Conservation (phyloP, 2,797 vertebrate genomes). For the Rhabdophis nuchalis region DNA sequence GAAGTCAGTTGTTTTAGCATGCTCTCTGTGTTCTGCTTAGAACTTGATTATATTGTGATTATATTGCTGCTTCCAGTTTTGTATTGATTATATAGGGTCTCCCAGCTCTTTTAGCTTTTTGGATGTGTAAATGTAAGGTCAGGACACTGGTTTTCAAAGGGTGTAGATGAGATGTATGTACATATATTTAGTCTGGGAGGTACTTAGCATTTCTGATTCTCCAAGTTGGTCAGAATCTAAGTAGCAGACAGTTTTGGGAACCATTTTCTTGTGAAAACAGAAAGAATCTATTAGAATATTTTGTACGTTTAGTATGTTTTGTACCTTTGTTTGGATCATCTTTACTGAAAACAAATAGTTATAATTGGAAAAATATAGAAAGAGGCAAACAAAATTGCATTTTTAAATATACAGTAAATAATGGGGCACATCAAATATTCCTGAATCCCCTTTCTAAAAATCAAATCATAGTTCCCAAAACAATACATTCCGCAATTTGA, state of each 20-base stretch:
- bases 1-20: not conserved
- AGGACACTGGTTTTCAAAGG: not conserved
- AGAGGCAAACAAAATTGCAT: not conserved
- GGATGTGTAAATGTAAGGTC: not conserved
- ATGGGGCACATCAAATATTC: not conserved
- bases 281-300: not conserved
- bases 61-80: not conserved
- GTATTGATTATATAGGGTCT: not conserved
- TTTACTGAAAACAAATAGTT: not conserved
- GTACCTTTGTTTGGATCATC: not conserved
- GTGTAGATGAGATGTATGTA: not conserved
- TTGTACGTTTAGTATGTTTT: not conserved
- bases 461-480: not conserved
- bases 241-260: not conserved
- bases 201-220: not conserved
- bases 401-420: not conserved
- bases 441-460: not conserved
- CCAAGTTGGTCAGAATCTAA: not conserved
- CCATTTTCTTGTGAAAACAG: not conserved
- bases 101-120: not conserved
- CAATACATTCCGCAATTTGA: not conserved
- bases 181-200: not conserved
- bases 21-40: not conserved
- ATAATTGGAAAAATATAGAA: not conserved
- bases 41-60: not conserved